Percentiles rank a stretch among this genome's conserved stretches.
Evolutionary conservation across 2,888 invertebrate genomes (phyloP).

Genomic region (Drosophila vallismaia): DNA sequence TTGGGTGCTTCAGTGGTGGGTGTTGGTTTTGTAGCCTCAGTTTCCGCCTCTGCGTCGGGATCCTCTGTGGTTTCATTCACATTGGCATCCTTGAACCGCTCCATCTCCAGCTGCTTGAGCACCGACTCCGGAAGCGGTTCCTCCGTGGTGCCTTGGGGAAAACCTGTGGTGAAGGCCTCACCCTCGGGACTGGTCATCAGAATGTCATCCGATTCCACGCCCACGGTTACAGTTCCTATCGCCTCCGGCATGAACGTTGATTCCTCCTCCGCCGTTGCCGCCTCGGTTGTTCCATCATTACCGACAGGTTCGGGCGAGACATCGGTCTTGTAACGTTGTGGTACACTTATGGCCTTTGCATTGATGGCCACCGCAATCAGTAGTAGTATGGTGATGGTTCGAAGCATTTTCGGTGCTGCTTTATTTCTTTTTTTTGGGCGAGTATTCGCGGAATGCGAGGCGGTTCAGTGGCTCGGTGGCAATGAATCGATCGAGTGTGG

Average conservation of each 20-base stretch:
- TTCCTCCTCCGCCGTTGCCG: not conserved
- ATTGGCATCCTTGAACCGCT: slow-evolving; percentile 9
- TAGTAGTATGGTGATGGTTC: slow-evolving; percentile 18
- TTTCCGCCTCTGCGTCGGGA: not conserved
- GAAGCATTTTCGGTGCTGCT: slow-evolving; percentile 24
- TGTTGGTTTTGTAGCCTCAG: not conserved
- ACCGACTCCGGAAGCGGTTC: slow-evolving; percentile 59
- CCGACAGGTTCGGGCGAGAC: not conserved
- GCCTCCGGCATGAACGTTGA: slow-evolving; percentile 17
- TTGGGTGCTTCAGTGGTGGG: slow-evolving; percentile 1
- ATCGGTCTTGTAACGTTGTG: not conserved
- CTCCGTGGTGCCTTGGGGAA: slow-evolving; percentile 42
- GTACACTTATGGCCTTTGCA: not conserved
- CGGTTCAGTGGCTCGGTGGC: slow-evolving; percentile 45
- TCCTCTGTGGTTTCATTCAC: not conserved
- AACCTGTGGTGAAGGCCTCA: slow-evolving; percentile 35
- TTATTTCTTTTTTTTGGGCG: slow-evolving; percentile 6
- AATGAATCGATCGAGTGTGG: slow-evolving; percentile 56
- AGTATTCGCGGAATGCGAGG: slow-evolving; percentile 44
- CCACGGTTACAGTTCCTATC: slow-evolving; percentile 48
- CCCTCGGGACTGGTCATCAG: slow-evolving; percentile 53
- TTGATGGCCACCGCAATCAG: slow-evolving; percentile 31
- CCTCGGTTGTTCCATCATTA: not conserved
- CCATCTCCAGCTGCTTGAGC: slow-evolving; percentile 39
- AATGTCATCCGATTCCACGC: slow-evolving; percentile 43